Evolutionary conservation across 1,140 invertebrate genomes (phyloP).

Genomic region (Apis cerana): DNA sequence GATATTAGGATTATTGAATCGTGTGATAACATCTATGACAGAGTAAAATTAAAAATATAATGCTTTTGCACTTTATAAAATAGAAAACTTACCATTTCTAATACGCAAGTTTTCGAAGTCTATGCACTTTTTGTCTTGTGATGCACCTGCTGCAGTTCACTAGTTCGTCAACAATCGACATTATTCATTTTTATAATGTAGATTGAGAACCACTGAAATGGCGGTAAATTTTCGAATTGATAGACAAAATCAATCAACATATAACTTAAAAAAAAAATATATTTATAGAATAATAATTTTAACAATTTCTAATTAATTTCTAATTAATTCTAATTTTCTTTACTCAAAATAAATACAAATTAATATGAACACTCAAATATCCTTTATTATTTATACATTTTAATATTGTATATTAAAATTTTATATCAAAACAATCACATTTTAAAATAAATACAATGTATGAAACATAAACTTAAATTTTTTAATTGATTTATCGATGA

Average conservation of each 20-base stretch:
- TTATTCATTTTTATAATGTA: conserved; percentile 43
- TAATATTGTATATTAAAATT: neutral
- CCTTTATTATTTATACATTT: no score
- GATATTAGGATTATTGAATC: conserved; percentile 7
- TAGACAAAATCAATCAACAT: neutral
- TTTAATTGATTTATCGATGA: neutral
- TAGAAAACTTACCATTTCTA: conserved; percentile 45
- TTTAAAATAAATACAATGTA: neutral
- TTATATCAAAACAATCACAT: neutral
- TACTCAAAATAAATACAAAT: no score
- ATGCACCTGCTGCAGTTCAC: conserved; percentile 62
- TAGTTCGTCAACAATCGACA: conserved; percentile 60
- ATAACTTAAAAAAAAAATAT: neutral
- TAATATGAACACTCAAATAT: no score
- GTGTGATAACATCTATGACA: neutral
- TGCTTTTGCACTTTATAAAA: conserved; percentile 12
- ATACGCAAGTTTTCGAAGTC: conserved; percentile 53
- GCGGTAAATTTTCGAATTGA: conserved; percentile 54
- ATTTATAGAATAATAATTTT: neutral
- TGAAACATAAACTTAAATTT: neutral
- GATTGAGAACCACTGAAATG: conserved; percentile 41
- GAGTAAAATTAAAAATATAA: conserved; percentile 1
- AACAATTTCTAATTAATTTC: no score
- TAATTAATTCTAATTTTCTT: neutral
- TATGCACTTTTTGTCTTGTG: conserved; percentile 47